These are phyloP conservation scores for Ptycholaimellus sp. DNA, from an alignment of 2,888 invertebrate species.

Conservation along the genomic window DNA sequence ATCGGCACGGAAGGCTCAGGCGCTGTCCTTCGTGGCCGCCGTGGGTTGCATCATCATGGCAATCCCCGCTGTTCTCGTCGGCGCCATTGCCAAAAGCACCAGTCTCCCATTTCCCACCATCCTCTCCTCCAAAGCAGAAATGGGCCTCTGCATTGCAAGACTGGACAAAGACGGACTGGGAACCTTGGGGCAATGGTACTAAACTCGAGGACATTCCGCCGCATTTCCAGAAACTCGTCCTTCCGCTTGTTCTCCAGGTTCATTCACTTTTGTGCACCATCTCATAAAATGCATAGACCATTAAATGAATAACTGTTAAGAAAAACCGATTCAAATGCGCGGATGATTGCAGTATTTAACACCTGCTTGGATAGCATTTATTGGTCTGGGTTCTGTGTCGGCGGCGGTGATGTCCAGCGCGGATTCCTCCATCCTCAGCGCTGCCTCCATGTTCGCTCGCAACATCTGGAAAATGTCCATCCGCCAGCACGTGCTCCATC, in stretches of 20 bases:
- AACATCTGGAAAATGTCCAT: constrained; percentile 94
- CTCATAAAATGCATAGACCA: too few relatives aligned
- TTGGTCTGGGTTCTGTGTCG: constrained; percentile 89
- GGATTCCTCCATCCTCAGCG: constrained; percentile 87
- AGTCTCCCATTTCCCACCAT: too few relatives aligned
- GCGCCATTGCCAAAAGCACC: constrained; percentile 81
- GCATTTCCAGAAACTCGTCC: constrained; percentile 62
- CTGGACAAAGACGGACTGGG: constrained; percentile 70
- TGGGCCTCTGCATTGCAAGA: constrained; percentile 35
- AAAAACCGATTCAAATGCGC: too few relatives aligned
- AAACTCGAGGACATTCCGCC: constrained; percentile 18
- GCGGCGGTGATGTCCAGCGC: constrained; percentile 99
- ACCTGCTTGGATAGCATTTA: constrained; percentile 80
- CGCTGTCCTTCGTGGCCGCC: constrained; percentile 82
- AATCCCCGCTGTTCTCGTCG: constrained; percentile 80
- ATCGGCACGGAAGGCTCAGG: constrained; percentile 69
- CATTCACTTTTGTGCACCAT: too few relatives aligned
- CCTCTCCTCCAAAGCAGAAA: too few relatives aligned
- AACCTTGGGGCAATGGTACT: constrained; percentile 25
- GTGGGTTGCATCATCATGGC: constrained; percentile 87
- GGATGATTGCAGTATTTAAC: constrained; percentile 68
- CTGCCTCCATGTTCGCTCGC: constrained; percentile 93
- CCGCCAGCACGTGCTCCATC: constrained; percentile 47
- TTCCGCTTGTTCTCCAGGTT: constrained; percentile 84
- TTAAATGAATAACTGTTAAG: too few relatives aligned